Evolutionary conservation across 2,888 invertebrate species (phyloP).

Genomic region (Camponotus fellah): DNA sequence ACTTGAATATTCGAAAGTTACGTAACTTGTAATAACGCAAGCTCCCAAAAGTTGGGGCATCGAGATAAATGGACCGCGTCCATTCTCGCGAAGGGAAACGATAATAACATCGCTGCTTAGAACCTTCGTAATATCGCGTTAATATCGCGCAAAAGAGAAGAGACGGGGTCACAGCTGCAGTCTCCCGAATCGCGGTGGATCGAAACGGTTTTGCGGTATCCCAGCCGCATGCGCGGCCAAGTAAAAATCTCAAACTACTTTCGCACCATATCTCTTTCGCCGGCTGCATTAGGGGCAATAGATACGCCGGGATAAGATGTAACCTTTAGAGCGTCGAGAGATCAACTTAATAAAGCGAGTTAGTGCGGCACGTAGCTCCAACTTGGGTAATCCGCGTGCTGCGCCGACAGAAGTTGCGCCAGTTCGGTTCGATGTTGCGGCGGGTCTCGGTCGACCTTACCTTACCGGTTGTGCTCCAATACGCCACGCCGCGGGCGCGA

Average conservation of each 20-base stretch:
- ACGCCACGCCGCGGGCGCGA: constrained; percentile 43
- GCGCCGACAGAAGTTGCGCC: constrained; percentile 65
- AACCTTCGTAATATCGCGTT: neutral
- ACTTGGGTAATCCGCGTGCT: constrained; percentile 69
- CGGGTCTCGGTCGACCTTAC: constrained; percentile 57
- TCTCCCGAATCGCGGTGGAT: constrained; percentile 29
- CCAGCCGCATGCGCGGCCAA: constrained; percentile 2
- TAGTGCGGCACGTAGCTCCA: constrained; percentile 61
- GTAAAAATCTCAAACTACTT: constrained; percentile 43
- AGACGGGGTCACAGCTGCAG: neutral
- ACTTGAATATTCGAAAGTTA: neutral
- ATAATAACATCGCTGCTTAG: neutral
- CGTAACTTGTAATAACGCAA: neutral
- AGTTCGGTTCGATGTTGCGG: constrained; percentile 58
- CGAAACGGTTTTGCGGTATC: constrained; percentile 6
- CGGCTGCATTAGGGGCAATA: constrained; percentile 49
- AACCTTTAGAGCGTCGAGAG: constrained; percentile 68
- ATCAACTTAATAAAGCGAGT: constrained; percentile 69
- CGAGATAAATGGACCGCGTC: neutral
- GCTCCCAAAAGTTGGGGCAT: neutral
- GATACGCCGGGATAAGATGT: constrained; percentile 67
- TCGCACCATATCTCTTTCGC: constrained; percentile 49
- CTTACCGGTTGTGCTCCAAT: constrained; percentile 40
- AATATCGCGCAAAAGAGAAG: constrained; percentile 14
- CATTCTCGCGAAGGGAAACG: neutral